Base-by-base conservation (phyloP, 2,888 invertebrate species). In the Diogma glabrata region DNA sequence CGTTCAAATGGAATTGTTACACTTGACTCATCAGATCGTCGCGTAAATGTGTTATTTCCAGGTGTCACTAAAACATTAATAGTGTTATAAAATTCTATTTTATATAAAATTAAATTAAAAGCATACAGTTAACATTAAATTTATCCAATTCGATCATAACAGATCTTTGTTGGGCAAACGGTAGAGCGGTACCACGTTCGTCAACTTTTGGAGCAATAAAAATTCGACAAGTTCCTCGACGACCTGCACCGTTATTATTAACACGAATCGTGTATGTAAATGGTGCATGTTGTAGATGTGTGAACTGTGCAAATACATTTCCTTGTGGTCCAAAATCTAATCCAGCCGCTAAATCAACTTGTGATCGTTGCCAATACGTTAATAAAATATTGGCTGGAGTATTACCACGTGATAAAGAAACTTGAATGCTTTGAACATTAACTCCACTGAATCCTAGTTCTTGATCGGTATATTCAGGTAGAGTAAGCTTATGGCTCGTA, bases 1-100 rank as follows among this genome's bases (percentile, higher is more conserved):
- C 82, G 75, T 64, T 86, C 87, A 66, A 83, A 87, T 1, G 88
- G 87, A 62, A 88, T 85, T 9, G 88, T 89, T 24, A 91, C 82
- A 1, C 84, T 81, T 0, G 90, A 88, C 10, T 84, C 77, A 1
- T 71, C 64, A 3, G 87, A 87, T 33, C 70, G 66, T 7, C 84
- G 81, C 0, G 72, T 74, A 51, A 91, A 75, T 0, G 73, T 77
- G 65, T 84, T 87, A 57, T 69, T 68, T 7, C 87, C 87, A 3
- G 81, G 75, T 47, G 73, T 72, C 58, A 90, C n/a, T n/a, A n/a
- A n/a, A n/a, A n/a, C n/a, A n/a, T n/a, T n/a, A n/a, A n/a, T n/a
- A n/a, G n/a, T n/a, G n/a, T n/a, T n/a, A n/a, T n/a, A n/a, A n/a
- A n/a, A n/a, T n/a, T n/a, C n/a, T n/a, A n/a, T n/a, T n/a, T n/a